Conservation (phyloP, 2,113 vertebrate species). For the Platanista minor region DNA sequence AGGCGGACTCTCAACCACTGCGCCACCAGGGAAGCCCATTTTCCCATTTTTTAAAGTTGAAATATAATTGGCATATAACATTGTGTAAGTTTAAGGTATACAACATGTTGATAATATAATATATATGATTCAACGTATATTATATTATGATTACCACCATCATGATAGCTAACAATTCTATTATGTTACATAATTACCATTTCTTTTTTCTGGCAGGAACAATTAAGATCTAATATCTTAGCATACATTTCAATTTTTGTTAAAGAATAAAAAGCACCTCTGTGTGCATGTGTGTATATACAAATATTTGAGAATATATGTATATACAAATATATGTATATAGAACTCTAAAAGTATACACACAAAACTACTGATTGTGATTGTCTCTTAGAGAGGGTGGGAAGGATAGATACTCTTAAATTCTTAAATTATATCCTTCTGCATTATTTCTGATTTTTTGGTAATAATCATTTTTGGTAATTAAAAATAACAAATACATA, state of each 20-base stretch:
- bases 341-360: neutral
- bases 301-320: neutral
- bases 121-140: neutral
- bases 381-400: neutral
- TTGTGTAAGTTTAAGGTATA: neutral
- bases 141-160: too few species aligned
- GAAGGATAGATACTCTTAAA: neutral
- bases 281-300: neutral
- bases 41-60: neutral
- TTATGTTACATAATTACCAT: too few species aligned
- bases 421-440: neutral
- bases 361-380: neutral
- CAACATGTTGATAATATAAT: too few species aligned
- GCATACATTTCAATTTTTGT: neutral
- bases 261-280: neutral
- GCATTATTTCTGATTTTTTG: neutral
- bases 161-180: neutral
- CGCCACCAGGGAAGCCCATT: too few species aligned
- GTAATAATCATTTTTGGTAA: neutral
- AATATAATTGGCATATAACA: neutral
- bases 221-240: neutral
- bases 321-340: neutral
- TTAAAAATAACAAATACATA: neutral
- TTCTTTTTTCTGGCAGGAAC: neutral
- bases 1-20: too few species aligned